Conservation (phyloP, 2,113 vertebrate species). For the Platichthys flesus region DNA sequence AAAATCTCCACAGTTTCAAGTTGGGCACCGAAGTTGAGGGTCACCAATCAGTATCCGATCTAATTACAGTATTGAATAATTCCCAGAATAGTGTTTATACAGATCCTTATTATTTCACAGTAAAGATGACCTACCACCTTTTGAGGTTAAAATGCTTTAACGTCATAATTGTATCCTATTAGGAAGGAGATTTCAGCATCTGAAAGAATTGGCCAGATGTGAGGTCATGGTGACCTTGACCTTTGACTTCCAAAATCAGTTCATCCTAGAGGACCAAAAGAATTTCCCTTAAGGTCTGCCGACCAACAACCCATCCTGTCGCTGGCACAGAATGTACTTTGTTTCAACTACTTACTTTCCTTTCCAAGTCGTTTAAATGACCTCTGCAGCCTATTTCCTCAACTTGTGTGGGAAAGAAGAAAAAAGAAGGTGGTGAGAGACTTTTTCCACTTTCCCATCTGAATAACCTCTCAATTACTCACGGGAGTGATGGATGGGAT, state of each 20-base stretch:
- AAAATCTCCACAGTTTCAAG: neutral
- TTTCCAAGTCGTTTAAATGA: neutral
- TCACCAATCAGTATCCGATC: neutral
- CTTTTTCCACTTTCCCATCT: conserved; percentile 1
- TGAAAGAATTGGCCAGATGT: neutral
- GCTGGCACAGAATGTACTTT: neutral
- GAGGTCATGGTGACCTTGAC: neutral
- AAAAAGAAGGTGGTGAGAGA: conserved; percentile 10
- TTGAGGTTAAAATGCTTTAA: neutral
- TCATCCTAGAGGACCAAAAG: neutral
- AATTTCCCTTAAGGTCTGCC: neutral
- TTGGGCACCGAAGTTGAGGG: neutral
- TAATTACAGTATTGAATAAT: neutral
- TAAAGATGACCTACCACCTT: neutral
- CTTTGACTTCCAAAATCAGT: neutral
- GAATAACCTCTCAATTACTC: conserved; percentile 43
- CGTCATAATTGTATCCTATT: neutral
- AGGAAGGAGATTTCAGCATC: neutral
- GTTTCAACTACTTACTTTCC: neutral
- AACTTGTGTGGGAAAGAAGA: conserved; percentile 19
- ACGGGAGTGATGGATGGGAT: conserved; percentile 48
- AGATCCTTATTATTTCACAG: neutral
- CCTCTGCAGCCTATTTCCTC: conserved; percentile 2
- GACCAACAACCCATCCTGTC: neutral
- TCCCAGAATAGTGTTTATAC: neutral